Conservation (phyloP, 2,888 invertebrate genomes). For the Mythimna pallens region DNA sequence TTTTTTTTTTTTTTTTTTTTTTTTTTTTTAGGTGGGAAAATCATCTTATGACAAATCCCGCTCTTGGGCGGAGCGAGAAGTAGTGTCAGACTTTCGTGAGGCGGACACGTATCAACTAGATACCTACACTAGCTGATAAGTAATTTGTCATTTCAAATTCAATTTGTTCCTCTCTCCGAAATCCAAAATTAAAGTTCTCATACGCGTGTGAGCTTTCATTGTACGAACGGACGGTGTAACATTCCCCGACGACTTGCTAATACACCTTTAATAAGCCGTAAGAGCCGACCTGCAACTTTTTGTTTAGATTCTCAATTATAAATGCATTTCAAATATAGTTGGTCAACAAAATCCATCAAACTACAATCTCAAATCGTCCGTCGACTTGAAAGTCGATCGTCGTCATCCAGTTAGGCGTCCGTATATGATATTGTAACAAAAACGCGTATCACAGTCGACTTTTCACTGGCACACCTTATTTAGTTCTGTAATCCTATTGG, state of each 20-base stretch:
- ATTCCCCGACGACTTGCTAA: conserved; percentile 59
- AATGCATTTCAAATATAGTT: conserved; percentile 60
- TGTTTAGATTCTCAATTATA: conserved; percentile 63
- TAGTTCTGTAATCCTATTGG: conserved; percentile 73
- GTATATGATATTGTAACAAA: conserved; percentile 86
- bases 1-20: too few relatives aligned
- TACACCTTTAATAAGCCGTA: conserved; percentile 54
- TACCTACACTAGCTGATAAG: too few relatives aligned
- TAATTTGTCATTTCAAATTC: neutral
- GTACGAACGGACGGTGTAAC: conserved; percentile 45
- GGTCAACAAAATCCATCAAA: conserved; percentile 57
- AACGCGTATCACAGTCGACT: conserved; percentile 78
- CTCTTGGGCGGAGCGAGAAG: too few relatives aligned
- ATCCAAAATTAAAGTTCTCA: conserved; percentile 10
- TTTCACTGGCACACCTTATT: conserved; percentile 86
- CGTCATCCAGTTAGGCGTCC: conserved; percentile 80
- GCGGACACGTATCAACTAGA: too few relatives aligned
- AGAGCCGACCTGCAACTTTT: conserved; percentile 37
- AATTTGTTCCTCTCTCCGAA: neutral
- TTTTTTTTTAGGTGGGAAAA: too few relatives aligned
- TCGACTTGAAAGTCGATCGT: conserved; percentile 80
- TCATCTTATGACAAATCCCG: too few relatives aligned
- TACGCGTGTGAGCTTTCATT: conserved; percentile 43
- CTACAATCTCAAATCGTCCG: conserved; percentile 63
- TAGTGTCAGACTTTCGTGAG: too few relatives aligned